Percentiles rank a stretch among this genome's conserved stretches.
phyloP scores from a whole-genome alignment of 2,113 vertebrate species.

The Muscicapa adusta region DNA sequence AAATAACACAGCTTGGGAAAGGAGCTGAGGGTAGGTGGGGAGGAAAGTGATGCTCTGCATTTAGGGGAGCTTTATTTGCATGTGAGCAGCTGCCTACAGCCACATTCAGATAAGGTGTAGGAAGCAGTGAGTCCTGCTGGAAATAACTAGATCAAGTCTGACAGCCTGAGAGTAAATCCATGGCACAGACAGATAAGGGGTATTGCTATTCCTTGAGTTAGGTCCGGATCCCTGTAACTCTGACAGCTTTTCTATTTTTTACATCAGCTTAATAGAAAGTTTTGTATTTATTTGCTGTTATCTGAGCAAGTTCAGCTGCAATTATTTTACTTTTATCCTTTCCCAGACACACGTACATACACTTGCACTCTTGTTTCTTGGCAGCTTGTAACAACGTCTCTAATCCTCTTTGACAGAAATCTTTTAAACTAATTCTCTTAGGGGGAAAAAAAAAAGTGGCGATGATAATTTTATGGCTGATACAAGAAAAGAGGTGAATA shows the following conservation, averaged over 20 bases:
- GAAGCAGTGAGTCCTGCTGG: not conserved
- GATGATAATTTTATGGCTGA: not conserved
- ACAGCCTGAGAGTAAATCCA: conserved; percentile 13
- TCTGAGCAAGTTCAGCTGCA: conserved; percentile 13
- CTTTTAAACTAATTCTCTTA: not conserved
- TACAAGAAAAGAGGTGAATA: not conserved
- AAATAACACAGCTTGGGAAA: not conserved
- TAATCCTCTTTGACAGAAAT: not conserved
- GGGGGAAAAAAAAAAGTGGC: not conserved
- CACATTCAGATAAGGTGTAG: not conserved
- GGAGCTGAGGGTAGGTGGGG: not conserved
- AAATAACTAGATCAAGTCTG: not conserved
- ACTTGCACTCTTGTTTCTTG: not conserved
- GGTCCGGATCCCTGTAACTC: not conserved
- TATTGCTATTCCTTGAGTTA: not conserved
- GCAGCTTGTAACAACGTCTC: not conserved
- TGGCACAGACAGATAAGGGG: conserved; percentile 3
- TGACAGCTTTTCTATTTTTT: conserved; percentile 19
- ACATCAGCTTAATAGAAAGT: not conserved
- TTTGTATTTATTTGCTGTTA: conserved; percentile 33
- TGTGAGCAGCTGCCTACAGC: not conserved
- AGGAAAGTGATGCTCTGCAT: not conserved
- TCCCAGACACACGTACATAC: not conserved
- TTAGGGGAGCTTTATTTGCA: not conserved
- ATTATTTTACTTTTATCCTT: conserved; percentile 13